Percentiles rank a stretch among this genome's conserved stretches.
These are phyloP conservation scores for Scatophagus argus DNA, from an alignment of 2,113 vertebrate genomes.

Conservation along the genomic window DNA sequence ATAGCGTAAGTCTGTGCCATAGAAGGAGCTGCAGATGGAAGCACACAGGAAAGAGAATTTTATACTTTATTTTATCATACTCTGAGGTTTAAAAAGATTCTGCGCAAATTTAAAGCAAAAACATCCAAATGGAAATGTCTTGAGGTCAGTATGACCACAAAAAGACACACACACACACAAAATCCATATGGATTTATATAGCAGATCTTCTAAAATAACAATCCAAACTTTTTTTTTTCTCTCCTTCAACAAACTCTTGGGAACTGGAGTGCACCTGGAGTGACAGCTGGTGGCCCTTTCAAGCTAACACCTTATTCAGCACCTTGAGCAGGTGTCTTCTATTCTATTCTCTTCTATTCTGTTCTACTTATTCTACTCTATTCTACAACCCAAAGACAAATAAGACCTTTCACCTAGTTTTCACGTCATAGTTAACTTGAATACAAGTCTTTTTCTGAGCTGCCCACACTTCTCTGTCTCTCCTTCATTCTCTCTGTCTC, in stretches of 20 bases:
- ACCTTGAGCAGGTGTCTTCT: constrained; percentile 62
- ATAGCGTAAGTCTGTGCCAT: background rate
- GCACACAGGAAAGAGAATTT: background rate
- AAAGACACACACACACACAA: background rate
- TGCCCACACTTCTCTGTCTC: constrained; percentile 52
- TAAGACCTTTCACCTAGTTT: constrained; percentile 67
- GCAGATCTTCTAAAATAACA: background rate
- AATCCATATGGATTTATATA: background rate
- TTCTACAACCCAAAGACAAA: constrained; percentile 55
- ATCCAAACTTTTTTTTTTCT: constrained; percentile 25
- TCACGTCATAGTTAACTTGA: constrained; percentile 61
- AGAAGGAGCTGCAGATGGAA: background rate
- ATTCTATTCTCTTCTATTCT: constrained; percentile 50
- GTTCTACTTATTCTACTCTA: constrained; percentile 32
- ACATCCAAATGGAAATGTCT: background rate
- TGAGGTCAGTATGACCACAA: background rate
- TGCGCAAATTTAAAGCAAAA: background rate
- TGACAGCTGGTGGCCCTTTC: constrained; percentile 60
- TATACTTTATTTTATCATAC: constrained; percentile 4
- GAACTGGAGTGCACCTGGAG: constrained; percentile 58
- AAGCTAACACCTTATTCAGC: constrained; percentile 55
- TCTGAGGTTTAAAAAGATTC: background rate
- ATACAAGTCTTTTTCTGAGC: constrained; percentile 54
- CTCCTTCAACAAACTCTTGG: constrained; percentile 45
- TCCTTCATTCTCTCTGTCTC: constrained; percentile 7